These are phyloP conservation scores for Scyliorhinus canicula DNA, from an alignment of 2,797 vertebrate genomes.

Conservation along the genomic window DNA sequence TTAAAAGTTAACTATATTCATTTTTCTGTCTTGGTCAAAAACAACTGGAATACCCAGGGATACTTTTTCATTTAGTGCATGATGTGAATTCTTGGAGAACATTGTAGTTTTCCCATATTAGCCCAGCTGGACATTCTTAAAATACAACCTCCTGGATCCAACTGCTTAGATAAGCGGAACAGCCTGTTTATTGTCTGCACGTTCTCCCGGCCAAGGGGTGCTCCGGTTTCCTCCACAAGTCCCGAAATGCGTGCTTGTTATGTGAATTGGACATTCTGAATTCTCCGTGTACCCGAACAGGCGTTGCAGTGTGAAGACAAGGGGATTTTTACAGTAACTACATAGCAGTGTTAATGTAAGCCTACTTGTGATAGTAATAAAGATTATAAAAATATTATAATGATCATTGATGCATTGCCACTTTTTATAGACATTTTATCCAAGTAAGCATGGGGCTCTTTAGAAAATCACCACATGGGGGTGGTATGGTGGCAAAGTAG, in stretches of 20 bases:
- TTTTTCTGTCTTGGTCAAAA: not conserved
- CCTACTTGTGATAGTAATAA: too few species aligned
- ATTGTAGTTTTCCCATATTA: not conserved
- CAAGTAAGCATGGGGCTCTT: not conserved
- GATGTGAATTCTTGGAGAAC: not conserved
- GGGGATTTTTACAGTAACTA: too few species aligned
- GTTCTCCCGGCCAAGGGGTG: too few species aligned
- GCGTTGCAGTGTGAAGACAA: too few species aligned
- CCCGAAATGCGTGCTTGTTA: too few species aligned
- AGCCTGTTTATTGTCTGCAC: not conserved
- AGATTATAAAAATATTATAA: too few species aligned
- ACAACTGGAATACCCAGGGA: not conserved
- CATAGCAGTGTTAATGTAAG: too few species aligned
- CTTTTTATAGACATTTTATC: not conserved
- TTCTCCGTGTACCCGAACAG: too few species aligned
- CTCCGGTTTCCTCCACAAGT: too few species aligned
- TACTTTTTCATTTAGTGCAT: not conserved
- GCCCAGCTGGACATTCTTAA: not conserved
- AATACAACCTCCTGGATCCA: not conserved
- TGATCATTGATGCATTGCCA: not conserved
- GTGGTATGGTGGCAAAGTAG: too few species aligned
- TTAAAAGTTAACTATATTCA: not conserved
- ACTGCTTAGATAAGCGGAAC: not conserved
- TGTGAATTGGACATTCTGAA: too few species aligned
- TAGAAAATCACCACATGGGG: not conserved